Percentiles rank a stretch among this genome's conserved stretches.
These are phyloP conservation scores for Cryptocheilus praepositus DNA, from an alignment of 2,888 invertebrate genomes.

Conservation along the genomic window DNA sequence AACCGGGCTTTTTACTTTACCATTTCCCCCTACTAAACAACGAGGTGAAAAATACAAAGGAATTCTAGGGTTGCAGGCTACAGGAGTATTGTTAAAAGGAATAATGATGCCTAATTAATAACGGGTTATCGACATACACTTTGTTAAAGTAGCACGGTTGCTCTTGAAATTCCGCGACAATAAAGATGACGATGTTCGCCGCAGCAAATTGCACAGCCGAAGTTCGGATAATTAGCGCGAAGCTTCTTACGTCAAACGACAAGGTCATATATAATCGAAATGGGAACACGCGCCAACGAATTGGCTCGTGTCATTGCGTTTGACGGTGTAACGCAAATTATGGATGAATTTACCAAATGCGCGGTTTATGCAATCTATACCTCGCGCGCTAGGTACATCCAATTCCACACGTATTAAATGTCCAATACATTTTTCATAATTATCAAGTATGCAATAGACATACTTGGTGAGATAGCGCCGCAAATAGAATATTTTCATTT, in stretches of 20 bases:
- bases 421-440: slow-evolving; percentile 31
- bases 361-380: not conserved
- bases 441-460: slow-evolving; percentile 56
- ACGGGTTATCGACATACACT: slow-evolving; percentile 29
- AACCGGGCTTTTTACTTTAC: slow-evolving; percentile 34
- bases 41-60: slow-evolving; percentile 37
- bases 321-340: slow-evolving; percentile 22
- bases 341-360: slow-evolving; percentile 32
- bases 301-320: slow-evolving; percentile 6
- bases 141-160: slow-evolving; percentile 20
- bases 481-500: slow-evolving; percentile 61
- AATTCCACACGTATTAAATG: not conserved
- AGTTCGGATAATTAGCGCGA: too few relatives aligned
- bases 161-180: too few relatives aligned
- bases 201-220: too few relatives aligned
- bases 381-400: too few relatives aligned
- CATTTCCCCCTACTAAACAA: slow-evolving; percentile 45
- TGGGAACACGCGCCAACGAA: not conserved
- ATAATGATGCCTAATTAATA: slow-evolving; percentile 18
- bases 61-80: slow-evolving; percentile 30
- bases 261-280: too few relatives aligned
- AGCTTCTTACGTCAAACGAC: too few relatives aligned
- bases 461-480: slow-evolving; percentile 54
- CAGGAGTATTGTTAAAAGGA: slow-evolving; percentile 7
- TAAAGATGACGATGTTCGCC: too few relatives aligned